Conservation (phyloP, 2,113 vertebrate species). For the Oryzias celebensis region DNA sequence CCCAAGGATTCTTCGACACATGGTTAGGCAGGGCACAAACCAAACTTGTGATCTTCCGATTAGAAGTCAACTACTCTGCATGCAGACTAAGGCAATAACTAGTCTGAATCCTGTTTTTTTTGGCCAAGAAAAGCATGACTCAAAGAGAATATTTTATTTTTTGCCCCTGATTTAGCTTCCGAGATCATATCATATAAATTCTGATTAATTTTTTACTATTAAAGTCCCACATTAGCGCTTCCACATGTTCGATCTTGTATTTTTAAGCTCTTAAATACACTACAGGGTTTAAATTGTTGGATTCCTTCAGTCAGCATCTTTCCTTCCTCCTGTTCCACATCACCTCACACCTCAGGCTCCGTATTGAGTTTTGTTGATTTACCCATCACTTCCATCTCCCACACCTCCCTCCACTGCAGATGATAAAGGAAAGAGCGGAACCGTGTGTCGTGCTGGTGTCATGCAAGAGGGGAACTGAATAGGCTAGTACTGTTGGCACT, state of each 20-base stretch:
- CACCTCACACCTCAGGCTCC: conserved; percentile 50
- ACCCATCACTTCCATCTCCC: conserved; percentile 51
- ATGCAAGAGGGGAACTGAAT: conserved; percentile 31
- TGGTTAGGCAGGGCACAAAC: too few species aligned
- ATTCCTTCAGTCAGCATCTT: conserved; percentile 9
- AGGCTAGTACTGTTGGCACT: conserved; percentile 19
- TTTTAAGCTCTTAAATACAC: conserved; percentile 1
- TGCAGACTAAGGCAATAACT: too few species aligned
- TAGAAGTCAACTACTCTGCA: too few species aligned
- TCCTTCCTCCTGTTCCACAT: conserved; percentile 42
- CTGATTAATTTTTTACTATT: too few species aligned
- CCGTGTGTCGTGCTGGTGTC: conserved; percentile 54
- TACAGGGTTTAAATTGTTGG: not conserved
- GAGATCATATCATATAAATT: too few species aligned
- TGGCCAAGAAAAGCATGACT: too few species aligned
- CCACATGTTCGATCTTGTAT: not conserved
- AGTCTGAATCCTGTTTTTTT: too few species aligned
- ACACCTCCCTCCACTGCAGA: conserved; percentile 16
- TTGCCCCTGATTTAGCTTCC: too few species aligned
- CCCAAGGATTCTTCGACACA: too few species aligned
- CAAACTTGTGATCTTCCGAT: too few species aligned
- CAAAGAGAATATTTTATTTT: too few species aligned
- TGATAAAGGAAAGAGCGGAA: conserved; percentile 40
- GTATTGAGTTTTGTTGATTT: conserved; percentile 42
- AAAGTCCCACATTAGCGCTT: too few species aligned